Evolutionary conservation across 2,797 vertebrate genomes (phyloP), one percentile per base, ranked within the genome.

Genomic region (Eulemur coronatus): DNA sequence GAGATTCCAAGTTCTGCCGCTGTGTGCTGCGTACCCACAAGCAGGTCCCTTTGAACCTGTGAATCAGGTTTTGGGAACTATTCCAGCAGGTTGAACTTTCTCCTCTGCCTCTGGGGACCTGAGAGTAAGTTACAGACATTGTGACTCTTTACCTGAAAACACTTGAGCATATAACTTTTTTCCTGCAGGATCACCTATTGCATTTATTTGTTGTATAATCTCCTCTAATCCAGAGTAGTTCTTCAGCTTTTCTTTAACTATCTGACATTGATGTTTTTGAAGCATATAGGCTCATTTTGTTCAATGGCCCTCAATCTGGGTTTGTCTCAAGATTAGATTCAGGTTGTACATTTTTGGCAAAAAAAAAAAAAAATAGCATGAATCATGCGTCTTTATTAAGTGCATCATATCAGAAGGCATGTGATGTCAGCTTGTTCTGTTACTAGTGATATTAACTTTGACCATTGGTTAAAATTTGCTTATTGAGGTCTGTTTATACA

Each of bases 261-360:
- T 28, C 43, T 82, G 63, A 20, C n/a, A 46, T 52, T 59, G 80
- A 75, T 79, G 28, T 89, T 84, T 97, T 80, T 94, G 52, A 95
- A 76, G 48, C 50, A n/a, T 38, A 63, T 22, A 41, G 46, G 28
- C 59, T 70, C 76, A 22, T 89, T 94, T 87, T 79, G 67, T 86
- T 89, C 41, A 93, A 28, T 79, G 50, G 59, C 33, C 4, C 28
- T 95, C 67, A 78, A 0, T 50, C 61, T 96, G 76, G 38, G 26
- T 86, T 95, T 70, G 33, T 41, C 50, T 97, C 24, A 50, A 67
- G 65, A 59, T 95, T 79, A 72, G 35, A 80, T 85, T 86, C 22
- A 33, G 20, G 72, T 84, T 87, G 46, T 67, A 35, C 41, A 28
- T 61, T 91, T 89, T 91, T 72, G 6, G 8, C 20, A 24, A 69